Evolutionary conservation across 2,113 vertebrate species (phyloP).

Genomic region (Acrocephalus arundinaceus): DNA sequence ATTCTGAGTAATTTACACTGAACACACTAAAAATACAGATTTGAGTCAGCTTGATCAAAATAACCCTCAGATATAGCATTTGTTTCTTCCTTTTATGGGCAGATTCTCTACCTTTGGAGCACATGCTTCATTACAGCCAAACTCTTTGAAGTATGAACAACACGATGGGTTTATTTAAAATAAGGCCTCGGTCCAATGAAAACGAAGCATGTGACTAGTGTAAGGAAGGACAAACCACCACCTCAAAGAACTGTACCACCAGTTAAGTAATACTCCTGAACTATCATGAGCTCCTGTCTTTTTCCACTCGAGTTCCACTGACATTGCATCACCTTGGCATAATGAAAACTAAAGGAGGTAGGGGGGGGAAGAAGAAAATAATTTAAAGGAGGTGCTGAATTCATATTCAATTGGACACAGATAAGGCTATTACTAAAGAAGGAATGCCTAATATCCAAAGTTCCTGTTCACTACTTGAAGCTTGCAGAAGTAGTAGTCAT

Average conservation of each 20-base stretch:
- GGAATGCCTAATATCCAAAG: not conserved
- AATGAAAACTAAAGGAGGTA: not conserved
- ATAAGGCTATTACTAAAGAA: not conserved
- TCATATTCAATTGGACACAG: not conserved
- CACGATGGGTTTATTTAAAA: slow-evolving; percentile 55
- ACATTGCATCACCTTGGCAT: not conserved
- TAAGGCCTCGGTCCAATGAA: slow-evolving; percentile 3
- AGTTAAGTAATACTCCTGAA: not conserved
- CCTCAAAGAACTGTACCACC: not conserved
- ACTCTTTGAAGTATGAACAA: slow-evolving; percentile 55
- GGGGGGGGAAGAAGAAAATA: not conserved
- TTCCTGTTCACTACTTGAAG: not conserved
- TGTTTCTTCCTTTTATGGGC: slow-evolving; percentile 56
- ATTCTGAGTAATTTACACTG: slow-evolving; percentile 55
- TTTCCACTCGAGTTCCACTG: not conserved
- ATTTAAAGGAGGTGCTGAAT: not conserved
- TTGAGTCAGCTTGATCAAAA: slow-evolving; percentile 68
- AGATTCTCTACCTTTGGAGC: slow-evolving; percentile 51
- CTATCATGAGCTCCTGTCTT: not conserved
- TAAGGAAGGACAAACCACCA: slow-evolving; percentile 1
- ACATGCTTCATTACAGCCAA: slow-evolving; percentile 53
- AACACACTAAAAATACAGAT: slow-evolving; percentile 68
- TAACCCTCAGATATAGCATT: slow-evolving; percentile 47
- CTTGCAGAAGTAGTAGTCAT: not conserved
- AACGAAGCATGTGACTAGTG: not conserved